These are phyloP conservation scores for Bicyclus anynana DNA, from an alignment of 1,140 invertebrate species.

Conservation along the genomic window DNA sequence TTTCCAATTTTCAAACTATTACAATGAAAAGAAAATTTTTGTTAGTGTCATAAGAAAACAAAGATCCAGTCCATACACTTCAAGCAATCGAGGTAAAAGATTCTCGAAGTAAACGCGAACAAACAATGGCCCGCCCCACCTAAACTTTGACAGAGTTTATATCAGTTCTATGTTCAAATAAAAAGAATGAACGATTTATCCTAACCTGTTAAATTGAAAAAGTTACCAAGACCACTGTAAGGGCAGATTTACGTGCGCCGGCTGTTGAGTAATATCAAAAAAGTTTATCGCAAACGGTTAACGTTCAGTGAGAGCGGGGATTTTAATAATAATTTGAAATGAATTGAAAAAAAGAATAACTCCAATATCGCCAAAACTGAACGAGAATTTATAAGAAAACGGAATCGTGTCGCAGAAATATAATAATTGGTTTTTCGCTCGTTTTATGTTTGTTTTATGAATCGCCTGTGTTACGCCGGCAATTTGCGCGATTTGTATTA, in stretches of 20 bases:
- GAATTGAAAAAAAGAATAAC: slow-evolving; percentile 47
- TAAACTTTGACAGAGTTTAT: slow-evolving; percentile 63
- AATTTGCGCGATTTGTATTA: slow-evolving; percentile 3
- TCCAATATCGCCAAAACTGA: slow-evolving; percentile 29
- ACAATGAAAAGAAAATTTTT: background rate
- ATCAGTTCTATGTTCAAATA: slow-evolving; percentile 73
- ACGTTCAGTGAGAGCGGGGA: slow-evolving; percentile 36
- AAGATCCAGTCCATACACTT: slow-evolving; percentile 14
- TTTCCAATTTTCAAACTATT: background rate
- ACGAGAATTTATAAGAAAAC: slow-evolving; percentile 31
- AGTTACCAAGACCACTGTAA: slow-evolving; percentile 67
- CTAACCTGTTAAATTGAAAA: slow-evolving; percentile 77
- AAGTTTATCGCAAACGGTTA: slow-evolving; percentile 64
- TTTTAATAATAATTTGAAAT: slow-evolving; percentile 65
- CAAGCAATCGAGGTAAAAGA: slow-evolving; percentile 33
- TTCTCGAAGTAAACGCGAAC: slow-evolving; percentile 53
- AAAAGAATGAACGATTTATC: slow-evolving; percentile 75
- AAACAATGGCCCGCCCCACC: slow-evolving; percentile 46
- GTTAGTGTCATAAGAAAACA: slow-evolving; percentile 3
- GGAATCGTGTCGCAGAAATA: slow-evolving; percentile 20
- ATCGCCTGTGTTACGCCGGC: slow-evolving; percentile 5
- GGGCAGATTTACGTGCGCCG: slow-evolving; percentile 71
- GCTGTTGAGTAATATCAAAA: slow-evolving; percentile 73
- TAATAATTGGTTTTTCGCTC: slow-evolving; percentile 30
- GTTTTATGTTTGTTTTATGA: slow-evolving; percentile 20